A percentile compares a stretch with the other conserved stretches of the same genome.
phyloP scores from a whole-genome alignment of 2,888 invertebrate genomes.

The Artemia sinica region DNA sequence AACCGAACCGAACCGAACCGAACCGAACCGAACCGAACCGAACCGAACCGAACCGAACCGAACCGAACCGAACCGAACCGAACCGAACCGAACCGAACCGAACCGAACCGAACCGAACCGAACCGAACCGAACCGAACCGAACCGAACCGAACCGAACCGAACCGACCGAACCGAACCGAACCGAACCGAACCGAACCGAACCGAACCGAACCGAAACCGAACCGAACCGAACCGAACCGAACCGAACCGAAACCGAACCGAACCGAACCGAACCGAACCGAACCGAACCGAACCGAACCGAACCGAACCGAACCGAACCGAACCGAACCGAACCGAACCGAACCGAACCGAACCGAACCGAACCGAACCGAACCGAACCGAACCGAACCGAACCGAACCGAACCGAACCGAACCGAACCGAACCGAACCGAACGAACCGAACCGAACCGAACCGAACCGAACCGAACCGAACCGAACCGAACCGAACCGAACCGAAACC shows the following conservation, averaged over 20 bases:
- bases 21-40: slow-evolving; percentile 5
- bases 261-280: slow-evolving; percentile 9
- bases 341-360: slow-evolving; percentile 5
- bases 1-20: slow-evolving; percentile 4
- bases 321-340: slow-evolving; percentile 9
- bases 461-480: too few relatives aligned
- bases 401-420: slow-evolving; percentile 9
- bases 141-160: slow-evolving; percentile 12
- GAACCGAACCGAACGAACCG: too few relatives aligned
- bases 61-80: slow-evolving; percentile 5
- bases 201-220: too few relatives aligned
- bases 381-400: slow-evolving; percentile 9
- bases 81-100: slow-evolving; percentile 6
- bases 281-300: slow-evolving; percentile 9
- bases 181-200: slow-evolving; percentile 9
- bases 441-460: too few relatives aligned
- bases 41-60: slow-evolving; percentile 5
- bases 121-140: slow-evolving; percentile 9
- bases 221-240: too few relatives aligned
- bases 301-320: slow-evolving; percentile 9
- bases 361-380: slow-evolving; percentile 9
- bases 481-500: too few relatives aligned
- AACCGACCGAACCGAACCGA: slow-evolving; percentile 9
- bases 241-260: too few relatives aligned
- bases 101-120: slow-evolving; percentile 9